These are phyloP conservation scores for Kradibia gibbosae DNA, from an alignment of 1,140 invertebrate species.

Conservation along the genomic window DNA sequence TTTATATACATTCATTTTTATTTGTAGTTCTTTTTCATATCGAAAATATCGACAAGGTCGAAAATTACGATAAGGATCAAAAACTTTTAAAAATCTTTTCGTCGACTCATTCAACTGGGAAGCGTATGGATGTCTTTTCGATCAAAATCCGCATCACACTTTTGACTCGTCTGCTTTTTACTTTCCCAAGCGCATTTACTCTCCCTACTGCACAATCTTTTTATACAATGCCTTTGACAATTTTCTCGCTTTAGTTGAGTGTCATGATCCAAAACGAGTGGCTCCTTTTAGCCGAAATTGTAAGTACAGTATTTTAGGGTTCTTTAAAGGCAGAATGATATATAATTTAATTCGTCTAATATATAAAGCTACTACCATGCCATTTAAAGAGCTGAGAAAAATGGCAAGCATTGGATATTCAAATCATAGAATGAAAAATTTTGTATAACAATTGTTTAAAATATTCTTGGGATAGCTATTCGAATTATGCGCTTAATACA, in stretches of 20 bases:
- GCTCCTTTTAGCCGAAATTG: not conserved
- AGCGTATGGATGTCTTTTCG: not conserved
- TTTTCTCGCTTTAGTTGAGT: constrained; percentile 11
- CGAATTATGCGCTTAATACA: not conserved
- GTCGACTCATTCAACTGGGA: constrained; percentile 21
- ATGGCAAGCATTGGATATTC: not conserved
- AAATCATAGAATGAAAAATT: not conserved
- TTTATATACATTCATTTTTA: constrained; percentile 7
- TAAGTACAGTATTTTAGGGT: not conserved
- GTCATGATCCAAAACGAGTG: not conserved
- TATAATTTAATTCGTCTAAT: not conserved
- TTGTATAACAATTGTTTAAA: not conserved
- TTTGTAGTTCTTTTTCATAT: too few relatives aligned
- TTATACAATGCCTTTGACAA: constrained; percentile 28
- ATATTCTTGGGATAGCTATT: not conserved
- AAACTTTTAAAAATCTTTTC: constrained; percentile 2
- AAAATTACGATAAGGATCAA: not conserved
- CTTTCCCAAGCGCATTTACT: not conserved
- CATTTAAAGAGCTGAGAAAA: not conserved
- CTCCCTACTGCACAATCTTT: not conserved
- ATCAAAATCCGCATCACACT: constrained; percentile 10
- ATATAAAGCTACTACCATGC: too few relatives aligned
- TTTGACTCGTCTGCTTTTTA: not conserved
- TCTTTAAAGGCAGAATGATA: not conserved
- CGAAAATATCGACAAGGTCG: not conserved